These are phyloP conservation scores for Acrossocheilus fasciatus DNA, from an alignment of 2,797 vertebrate species.

Conservation along the genomic window DNA sequence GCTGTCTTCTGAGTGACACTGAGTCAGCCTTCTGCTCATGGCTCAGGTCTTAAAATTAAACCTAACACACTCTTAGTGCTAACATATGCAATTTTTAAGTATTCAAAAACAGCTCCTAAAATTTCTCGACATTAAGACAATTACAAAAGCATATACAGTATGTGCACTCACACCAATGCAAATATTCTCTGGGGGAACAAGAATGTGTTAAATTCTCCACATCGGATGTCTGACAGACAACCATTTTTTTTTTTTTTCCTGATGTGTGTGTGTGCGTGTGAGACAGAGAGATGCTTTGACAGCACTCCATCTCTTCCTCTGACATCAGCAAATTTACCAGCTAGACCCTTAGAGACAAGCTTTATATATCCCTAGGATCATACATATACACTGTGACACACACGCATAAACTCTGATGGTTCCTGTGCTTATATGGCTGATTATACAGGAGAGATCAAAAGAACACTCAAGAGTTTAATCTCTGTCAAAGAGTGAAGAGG, in stretches of 20 bases:
- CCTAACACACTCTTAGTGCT: not conserved
- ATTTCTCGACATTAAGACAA: not conserved
- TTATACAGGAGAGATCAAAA: constrained; percentile 50
- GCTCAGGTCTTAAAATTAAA: constrained; percentile 2
- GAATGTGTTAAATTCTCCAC: constrained; percentile 10
- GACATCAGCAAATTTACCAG: constrained; percentile 48
- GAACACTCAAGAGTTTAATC: constrained; percentile 39
- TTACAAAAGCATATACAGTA: not conserved
- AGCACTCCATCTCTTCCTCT: constrained; percentile 41
- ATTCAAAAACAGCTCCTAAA: not conserved
- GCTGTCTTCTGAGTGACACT: constrained; percentile 8
- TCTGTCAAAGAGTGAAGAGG: constrained; percentile 36
- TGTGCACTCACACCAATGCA: not conserved
- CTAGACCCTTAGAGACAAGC: constrained; percentile 37
- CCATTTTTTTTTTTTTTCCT: not conserved
- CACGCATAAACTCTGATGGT: constrained; percentile 19
- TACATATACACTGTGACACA: constrained; percentile 31
- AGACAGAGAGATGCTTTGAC: constrained; percentile 34
- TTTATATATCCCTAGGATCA: constrained; percentile 44
- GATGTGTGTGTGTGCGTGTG: not conserved
- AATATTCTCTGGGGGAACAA: not conserved
- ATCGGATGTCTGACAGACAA: not conserved
- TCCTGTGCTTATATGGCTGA: constrained; percentile 34
- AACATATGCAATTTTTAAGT: not conserved
- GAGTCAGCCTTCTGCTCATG: constrained; percentile 16